phyloP scores from a whole-genome alignment of 2,797 vertebrate species.

The Gadopsis marmoratus region DNA sequence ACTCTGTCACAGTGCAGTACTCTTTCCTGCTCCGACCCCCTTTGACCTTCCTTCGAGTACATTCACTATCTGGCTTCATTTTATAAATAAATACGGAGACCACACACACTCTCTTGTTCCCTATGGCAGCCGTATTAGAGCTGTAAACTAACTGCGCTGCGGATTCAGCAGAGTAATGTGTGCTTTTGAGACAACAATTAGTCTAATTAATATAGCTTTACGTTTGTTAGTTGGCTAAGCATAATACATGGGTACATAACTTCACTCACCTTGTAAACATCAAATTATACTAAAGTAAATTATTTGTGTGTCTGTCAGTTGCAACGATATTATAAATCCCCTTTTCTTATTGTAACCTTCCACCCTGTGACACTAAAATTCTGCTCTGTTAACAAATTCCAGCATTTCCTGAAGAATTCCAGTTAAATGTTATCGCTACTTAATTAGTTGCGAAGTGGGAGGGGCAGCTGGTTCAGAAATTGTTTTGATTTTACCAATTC shows the following conservation, averaged over 20 bases:
- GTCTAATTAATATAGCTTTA: background rate
- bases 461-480: too few relatives aligned
- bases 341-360: background rate
- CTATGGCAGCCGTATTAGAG: background rate
- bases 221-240: background rate
- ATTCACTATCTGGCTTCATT: background rate
- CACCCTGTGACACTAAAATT: background rate
- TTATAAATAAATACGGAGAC: rapidly evolving
- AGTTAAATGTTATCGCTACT: background rate
- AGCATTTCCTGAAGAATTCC: background rate
- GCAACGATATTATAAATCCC: background rate
- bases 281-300: background rate
- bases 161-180: background rate
- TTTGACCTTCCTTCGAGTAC: too few relatives aligned
- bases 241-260: background rate
- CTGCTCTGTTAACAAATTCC: too few relatives aligned
- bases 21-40: too few relatives aligned
- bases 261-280: background rate
- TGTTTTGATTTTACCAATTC: too few relatives aligned
- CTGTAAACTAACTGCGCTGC: background rate
- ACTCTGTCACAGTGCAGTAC: too few relatives aligned
- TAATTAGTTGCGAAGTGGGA: too few relatives aligned
- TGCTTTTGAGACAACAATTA: background rate
- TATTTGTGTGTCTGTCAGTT: background rate
- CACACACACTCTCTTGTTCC: too few relatives aligned